A percentile compares a stretch with the other conserved stretches of the same genome.
phyloP scores from a whole-genome alignment of 2,113 vertebrate species.

The Phrynosoma platyrhinos region DNA sequence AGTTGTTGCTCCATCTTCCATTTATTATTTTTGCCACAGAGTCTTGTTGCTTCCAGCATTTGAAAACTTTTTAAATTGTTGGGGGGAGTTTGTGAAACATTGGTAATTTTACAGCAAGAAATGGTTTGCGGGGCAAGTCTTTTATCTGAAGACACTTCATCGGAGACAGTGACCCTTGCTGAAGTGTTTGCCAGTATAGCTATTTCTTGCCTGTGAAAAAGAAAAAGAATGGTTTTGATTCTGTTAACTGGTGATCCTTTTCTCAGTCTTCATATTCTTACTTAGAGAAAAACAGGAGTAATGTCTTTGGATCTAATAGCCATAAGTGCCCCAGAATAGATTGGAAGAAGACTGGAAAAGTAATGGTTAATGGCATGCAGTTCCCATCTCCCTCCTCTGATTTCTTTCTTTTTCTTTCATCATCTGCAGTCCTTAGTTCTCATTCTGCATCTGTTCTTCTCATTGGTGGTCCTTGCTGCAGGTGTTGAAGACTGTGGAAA shows the following conservation, averaged over 20 bases:
- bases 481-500: slow-evolving; percentile 41
- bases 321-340: slow-evolving; percentile 74
- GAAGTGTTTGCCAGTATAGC: slow-evolving; percentile 35
- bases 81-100: slow-evolving; percentile 24
- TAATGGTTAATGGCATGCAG: slow-evolving; percentile 90
- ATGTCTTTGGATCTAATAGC: slow-evolving; percentile 80
- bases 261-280: slow-evolving; percentile 84
- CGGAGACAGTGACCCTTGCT: neutral
- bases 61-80: slow-evolving; percentile 40
- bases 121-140: slow-evolving; percentile 46
- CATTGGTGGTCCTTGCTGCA: slow-evolving; percentile 57
- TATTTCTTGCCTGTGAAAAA: slow-evolving; percentile 71
- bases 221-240: slow-evolving; percentile 34
- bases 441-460: slow-evolving; percentile 64
- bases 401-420: slow-evolving; percentile 64
- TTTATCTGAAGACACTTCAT: neutral
- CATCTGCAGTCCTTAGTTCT: slow-evolving; percentile 76
- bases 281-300: slow-evolving; percentile 80
- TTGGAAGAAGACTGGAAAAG: slow-evolving; percentile 88
- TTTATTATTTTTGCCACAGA: slow-evolving; percentile 5
- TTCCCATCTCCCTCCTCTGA: slow-evolving; percentile 61
- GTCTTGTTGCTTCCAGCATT: slow-evolving; percentile 57
- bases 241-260: slow-evolving; percentile 83
- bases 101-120: slow-evolving; percentile 59
- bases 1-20: neutral